Percentiles rank a stretch among this genome's conserved stretches.
phyloP scores from a whole-genome alignment of 2,888 invertebrate genomes.

The Saturnia pavonia region DNA sequence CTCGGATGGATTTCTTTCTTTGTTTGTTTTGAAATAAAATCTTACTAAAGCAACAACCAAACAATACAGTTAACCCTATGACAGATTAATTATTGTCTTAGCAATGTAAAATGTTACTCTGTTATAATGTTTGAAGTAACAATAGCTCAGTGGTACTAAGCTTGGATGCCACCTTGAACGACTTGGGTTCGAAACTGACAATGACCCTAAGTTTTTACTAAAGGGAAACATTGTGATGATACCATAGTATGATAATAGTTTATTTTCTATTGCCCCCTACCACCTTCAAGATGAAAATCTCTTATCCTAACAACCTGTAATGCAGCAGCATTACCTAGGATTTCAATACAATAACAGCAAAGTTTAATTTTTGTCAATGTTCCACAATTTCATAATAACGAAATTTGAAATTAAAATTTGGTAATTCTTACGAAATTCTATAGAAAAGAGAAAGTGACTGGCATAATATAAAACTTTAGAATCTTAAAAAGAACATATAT shows the following conservation, averaged over 20 bases:
- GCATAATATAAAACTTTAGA: neutral
- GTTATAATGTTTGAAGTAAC: neutral
- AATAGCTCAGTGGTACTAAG: neutral
- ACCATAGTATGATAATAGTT: neutral
- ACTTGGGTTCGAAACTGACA: too few species aligned
- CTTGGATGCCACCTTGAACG: neutral
- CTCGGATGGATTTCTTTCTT: neutral
- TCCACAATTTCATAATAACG: neutral
- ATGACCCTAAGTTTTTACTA: too few species aligned
- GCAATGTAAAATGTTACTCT: too few species aligned
- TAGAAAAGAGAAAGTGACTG: neutral
- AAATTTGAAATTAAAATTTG: slow-evolving; percentile 2
- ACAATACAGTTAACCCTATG: neutral
- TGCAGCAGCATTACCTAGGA: too few species aligned
- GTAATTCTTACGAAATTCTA: neutral
- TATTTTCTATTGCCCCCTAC: neutral
- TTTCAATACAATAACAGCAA: too few species aligned
- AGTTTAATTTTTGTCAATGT: neutral
- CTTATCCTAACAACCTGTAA: too few species aligned
- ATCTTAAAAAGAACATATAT: neutral
- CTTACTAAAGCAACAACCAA: neutral
- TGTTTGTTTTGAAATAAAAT: neutral
- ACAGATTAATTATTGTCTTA: neutral
- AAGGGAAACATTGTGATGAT: too few species aligned
- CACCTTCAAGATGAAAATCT: neutral